phyloP scores from a whole-genome alignment of 2,113 vertebrate species.

The Myrmecobius fasciatus region DNA sequence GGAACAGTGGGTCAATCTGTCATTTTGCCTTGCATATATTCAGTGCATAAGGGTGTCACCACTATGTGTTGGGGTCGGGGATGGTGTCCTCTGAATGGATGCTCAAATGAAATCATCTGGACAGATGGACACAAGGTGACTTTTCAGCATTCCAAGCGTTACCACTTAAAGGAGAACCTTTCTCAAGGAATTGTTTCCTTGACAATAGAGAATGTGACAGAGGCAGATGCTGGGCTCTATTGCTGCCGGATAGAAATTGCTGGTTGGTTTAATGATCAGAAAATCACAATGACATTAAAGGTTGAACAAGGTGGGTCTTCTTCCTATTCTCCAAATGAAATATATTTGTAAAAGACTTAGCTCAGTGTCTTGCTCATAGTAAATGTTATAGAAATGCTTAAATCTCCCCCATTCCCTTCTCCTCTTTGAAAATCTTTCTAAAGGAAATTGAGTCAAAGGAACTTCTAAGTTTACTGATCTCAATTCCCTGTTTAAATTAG shows the following conservation, averaged over 20 bases:
- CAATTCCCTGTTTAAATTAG: not conserved
- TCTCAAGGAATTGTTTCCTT: constrained; percentile 83
- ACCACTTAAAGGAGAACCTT: constrained; percentile 79
- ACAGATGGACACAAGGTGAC: constrained; percentile 68
- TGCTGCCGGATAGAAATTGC: constrained; percentile 87
- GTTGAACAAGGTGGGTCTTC: constrained; percentile 76
- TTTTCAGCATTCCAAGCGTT: constrained; percentile 54
- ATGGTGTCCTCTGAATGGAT: constrained; percentile 70
- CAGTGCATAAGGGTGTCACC: fast-evolving
- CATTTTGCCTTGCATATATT: constrained; percentile 85
- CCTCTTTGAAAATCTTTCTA: not conserved
- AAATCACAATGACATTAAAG: constrained; percentile 24
- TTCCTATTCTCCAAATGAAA: not conserved
- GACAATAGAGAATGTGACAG: constrained; percentile 76
- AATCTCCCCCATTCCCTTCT: not conserved
- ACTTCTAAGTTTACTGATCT: not conserved
- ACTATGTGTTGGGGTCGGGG: constrained; percentile 86
- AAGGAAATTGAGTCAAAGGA: not conserved
- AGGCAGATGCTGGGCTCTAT: constrained; percentile 84
- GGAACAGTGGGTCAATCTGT: constrained; percentile 81
- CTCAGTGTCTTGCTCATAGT: not conserved
- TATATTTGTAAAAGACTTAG: not conserved
- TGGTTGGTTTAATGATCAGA: constrained; percentile 87
- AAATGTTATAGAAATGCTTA: not conserved
- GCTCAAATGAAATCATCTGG: constrained; percentile 78